Evolutionary conservation across 2,888 invertebrate species (phyloP).

Genomic region (Latheticus oryzae): DNA sequence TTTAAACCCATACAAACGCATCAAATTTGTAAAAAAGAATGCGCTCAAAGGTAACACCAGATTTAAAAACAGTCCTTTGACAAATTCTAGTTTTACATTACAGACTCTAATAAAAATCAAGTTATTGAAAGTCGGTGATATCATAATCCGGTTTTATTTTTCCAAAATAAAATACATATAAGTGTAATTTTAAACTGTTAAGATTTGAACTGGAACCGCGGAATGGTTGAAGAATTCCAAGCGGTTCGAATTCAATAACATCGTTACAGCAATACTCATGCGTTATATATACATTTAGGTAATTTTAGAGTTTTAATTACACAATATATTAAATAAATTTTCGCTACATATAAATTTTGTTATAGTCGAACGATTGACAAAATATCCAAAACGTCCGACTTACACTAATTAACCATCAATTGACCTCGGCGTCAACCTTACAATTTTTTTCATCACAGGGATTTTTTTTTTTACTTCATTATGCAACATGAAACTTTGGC

Average conservation of each 20-base stretch:
- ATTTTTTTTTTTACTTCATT: slow-evolving; percentile 56
- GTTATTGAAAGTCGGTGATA: slow-evolving; percentile 3
- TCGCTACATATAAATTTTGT: slow-evolving; percentile 33
- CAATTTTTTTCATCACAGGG: slow-evolving; percentile 60
- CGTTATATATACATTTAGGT: slow-evolving; percentile 50
- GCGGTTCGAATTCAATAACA: slow-evolving; percentile 36
- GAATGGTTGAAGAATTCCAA: slow-evolving; percentile 7
- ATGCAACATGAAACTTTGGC: slow-evolving; percentile 42
- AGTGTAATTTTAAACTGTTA: slow-evolving; percentile 55
- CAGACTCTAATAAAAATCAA: no score
- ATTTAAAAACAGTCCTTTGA: no score
- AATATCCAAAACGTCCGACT: slow-evolving; percentile 19
- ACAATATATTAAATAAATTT: slow-evolving; percentile 46
- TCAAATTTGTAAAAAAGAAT: no score
- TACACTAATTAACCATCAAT: slow-evolving; percentile 40
- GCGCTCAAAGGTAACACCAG: no score
- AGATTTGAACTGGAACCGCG: slow-evolving; percentile 48
- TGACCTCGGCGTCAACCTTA: slow-evolving; percentile 46
- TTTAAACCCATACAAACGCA: no score
- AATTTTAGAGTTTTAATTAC: slow-evolving; percentile 38
- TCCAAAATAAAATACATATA: slow-evolving; percentile 63
- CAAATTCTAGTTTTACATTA: no score
- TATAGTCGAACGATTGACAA: slow-evolving; percentile 25
- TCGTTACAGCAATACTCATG: slow-evolving; percentile 50
- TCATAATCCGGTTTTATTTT: slow-evolving; percentile 52